phyloP scores from a whole-genome alignment of 1,140 invertebrate species.

The Spodoptera litura region DNA sequence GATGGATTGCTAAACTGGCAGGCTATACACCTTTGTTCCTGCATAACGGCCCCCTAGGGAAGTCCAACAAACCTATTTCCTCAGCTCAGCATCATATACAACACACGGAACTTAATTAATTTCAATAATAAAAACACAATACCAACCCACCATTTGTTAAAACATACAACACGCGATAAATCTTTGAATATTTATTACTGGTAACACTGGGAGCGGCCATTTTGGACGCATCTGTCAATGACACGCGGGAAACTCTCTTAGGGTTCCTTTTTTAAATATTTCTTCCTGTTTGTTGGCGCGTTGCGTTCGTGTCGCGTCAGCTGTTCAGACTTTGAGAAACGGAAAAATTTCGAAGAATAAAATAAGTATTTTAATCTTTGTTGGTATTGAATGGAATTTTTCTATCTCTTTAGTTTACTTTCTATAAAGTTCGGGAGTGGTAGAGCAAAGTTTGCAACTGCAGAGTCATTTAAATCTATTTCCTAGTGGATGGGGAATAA shows the following conservation, averaged over 20 bases:
- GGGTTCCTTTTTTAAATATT: slow-evolving; percentile 49
- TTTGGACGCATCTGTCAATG: slow-evolving; percentile 48
- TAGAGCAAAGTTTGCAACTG: no score
- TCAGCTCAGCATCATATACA: neutral
- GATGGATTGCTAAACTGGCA: neutral
- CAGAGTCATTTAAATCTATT: no score
- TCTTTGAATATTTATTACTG: slow-evolving; percentile 50
- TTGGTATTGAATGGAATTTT: neutral
- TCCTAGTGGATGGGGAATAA: no score
- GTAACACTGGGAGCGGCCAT: slow-evolving; percentile 41
- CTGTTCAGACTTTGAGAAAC: neutral
- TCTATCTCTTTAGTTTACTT: no score
- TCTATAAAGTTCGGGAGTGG: no score
- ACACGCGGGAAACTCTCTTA: slow-evolving; percentile 40
- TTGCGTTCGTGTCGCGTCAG: slow-evolving; percentile 7
- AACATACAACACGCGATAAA: slow-evolving; percentile 42
- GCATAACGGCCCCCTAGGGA: neutral
- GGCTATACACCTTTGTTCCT: neutral
- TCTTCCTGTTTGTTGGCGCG: slow-evolving; percentile 39
- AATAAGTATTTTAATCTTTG: slow-evolving; percentile 1
- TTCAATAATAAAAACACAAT: slow-evolving; percentile 24
- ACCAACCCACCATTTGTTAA: slow-evolving; percentile 23
- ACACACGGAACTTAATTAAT: neutral
- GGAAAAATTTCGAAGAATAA: neutral
- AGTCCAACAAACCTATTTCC: neutral